Conservation (phyloP, 2,888 invertebrate species). For the Hybos culiciformis region DNA sequence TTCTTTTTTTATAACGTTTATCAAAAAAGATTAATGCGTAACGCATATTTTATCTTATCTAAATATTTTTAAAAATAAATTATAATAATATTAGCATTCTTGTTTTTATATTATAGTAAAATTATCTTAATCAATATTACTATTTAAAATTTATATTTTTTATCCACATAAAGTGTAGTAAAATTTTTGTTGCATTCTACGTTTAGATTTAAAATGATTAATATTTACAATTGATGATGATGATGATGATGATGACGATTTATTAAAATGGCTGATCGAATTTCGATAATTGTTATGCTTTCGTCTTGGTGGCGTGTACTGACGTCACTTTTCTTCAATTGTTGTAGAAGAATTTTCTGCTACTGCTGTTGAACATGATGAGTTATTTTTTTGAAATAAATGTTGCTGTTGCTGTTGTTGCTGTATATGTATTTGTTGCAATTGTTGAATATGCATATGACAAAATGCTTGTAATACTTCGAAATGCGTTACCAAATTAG, state of each 20-base stretch:
- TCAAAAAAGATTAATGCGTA: too few relatives aligned
- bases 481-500: conserved; percentile 61
- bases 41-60: too few relatives aligned
- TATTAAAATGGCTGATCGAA: too few relatives aligned
- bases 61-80: too few relatives aligned
- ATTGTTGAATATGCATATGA: conserved; percentile 31
- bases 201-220: conserved; percentile 22
- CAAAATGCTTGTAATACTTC: conserved; percentile 52
- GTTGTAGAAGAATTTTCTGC: neutral
- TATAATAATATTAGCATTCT: too few relatives aligned
- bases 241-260: conserved; percentile 8
- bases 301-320: conserved; percentile 7
- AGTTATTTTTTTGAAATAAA: conserved; percentile 8
- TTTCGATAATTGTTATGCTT: conserved; percentile 4
- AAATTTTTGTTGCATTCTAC: conserved; percentile 34
- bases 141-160: too few relatives aligned
- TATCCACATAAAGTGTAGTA: conserved; percentile 35
- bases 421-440: conserved; percentile 21
- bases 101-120: too few relatives aligned
- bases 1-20: too few relatives aligned
- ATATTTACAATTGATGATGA: conserved; percentile 20
- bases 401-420: conserved; percentile 16
- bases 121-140: too few relatives aligned
- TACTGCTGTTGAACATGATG: neutral
- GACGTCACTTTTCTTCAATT: conserved; percentile 35